Evolutionary conservation across 2,113 vertebrate species (phyloP), one percentile per base, ranked within the genome.

Genomic region (Chitala chitala): DNA sequence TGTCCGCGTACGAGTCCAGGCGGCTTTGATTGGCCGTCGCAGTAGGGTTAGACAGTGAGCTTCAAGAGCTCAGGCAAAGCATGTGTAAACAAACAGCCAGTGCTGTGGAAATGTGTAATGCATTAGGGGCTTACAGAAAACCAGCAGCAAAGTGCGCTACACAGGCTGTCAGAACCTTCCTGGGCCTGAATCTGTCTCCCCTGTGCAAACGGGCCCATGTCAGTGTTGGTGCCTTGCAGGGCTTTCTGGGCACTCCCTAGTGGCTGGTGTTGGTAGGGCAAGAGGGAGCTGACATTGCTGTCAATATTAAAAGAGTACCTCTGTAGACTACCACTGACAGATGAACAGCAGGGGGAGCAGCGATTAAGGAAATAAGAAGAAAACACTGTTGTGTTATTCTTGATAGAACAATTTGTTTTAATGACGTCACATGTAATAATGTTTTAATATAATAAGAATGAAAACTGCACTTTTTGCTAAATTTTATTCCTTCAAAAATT

Each of bases 31-130:
- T 59, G 79, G 81, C 83, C 86, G 86, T 87, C 84, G 89, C 90
- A 89, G 88, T 90, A 89, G n/a, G 91, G 86, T 81, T 77, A 76
- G 40, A 26, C 29, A 78, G 81, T 75, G 78, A 85, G 84, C 79
- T 81, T 76, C 79, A 78, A 83, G 85, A 82, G 81, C 86, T 84
- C 79, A 81, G 85, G 83, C 31, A 86, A 87, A 70, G 76, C 80
- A 73, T 74, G 46, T 84, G 86, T 87, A 89, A 90, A 87, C 77
- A 88, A 86, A 87, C 80, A 83, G 24, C 79, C 76, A 63, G 72
- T 73, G 73, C 80, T 63, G 79, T 78, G 79, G 80, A 80, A 91
- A 93, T 91, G 86, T 92, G 90, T 79, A 76, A 89, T 80, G 77
- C 84, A 87, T 88, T 90, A 91, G 38, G 42, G 46, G 13, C 64